Evolutionary conservation across 2,888 invertebrate genomes (phyloP), one percentile per base, ranked within the genome.

Genomic region (Erebia ligea): DNA sequence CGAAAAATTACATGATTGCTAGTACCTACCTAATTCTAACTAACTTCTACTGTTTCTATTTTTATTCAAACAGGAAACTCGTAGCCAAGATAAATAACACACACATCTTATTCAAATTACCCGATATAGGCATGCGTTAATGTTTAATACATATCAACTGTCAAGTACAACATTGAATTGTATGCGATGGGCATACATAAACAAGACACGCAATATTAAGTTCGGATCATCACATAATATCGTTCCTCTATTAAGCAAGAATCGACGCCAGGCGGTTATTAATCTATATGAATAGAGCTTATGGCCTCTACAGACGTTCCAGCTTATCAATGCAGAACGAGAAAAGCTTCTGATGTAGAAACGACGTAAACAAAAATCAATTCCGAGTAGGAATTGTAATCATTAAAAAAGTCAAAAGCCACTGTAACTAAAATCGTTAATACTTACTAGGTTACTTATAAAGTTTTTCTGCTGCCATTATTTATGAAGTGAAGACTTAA

Each of bases 201-300:
- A 40, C 25, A 64, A 54, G 42, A 21, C 56, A 66, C 45, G 66
- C 81, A 82, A 84, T 84, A 84, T 82, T 80, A 82, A 79, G 78
- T 80, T 80, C 78, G 78, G 75, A 79, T 80, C 66, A 57, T 42
- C 56, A 45, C 25, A 56, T 66, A 56, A 66, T 57, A 66, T 56
- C 34, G 66, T 19, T 56, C 21, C 42, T 66, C 66, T 40, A 64
- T 34, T 64, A 54, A 45, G 62, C 45, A 45, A 15, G 62, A 48
- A 62, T 62, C 48, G 62, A 62, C 48, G 62, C 62, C 62, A 62
- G 0, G 21, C 62, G 45, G 62, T 62, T 48, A 62, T 62, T 62
- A 62, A 61, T 48, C 62, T 62, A 8, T 48, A 62, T 48, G 62
- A 62, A 62, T 48, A 62, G 52, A 52, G 64, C 40, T 64, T 64